A percentile compares a stretch with the other conserved stretches of the same genome.
phyloP scores from a whole-genome alignment of 2,888 invertebrate species.

The Tinea semifulvella region DNA sequence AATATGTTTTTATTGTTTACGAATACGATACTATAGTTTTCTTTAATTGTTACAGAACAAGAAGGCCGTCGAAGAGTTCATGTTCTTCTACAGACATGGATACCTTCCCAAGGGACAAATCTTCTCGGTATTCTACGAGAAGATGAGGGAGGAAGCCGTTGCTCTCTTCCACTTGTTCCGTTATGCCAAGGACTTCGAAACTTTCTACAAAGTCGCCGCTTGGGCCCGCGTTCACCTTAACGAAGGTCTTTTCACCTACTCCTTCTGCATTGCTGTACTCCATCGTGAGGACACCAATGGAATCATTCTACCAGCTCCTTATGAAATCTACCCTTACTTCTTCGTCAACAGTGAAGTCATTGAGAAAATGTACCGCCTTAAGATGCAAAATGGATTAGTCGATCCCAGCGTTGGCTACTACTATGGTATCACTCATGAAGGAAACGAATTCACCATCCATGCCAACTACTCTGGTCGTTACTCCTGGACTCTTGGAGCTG shows the following conservation, averaged over 20 bases:
- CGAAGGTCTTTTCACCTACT: slow-evolving; percentile 70
- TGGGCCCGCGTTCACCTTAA: slow-evolving; percentile 68
- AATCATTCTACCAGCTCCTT: slow-evolving; percentile 71
- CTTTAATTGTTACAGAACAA: slow-evolving; percentile 37
- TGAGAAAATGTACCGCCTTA: slow-evolving; percentile 43
- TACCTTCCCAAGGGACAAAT: slow-evolving; percentile 54
- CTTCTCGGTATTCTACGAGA: slow-evolving; percentile 59
- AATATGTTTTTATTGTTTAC: neutral
- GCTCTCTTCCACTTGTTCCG: slow-evolving; percentile 65
- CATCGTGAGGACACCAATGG: slow-evolving; percentile 67
- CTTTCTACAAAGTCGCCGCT: slow-evolving; percentile 67
- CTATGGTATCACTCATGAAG: slow-evolving; percentile 45
- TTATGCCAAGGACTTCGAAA: slow-evolving; percentile 68
- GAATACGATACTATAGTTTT: neutral
- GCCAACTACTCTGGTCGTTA: slow-evolving; percentile 68
- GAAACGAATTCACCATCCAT: slow-evolving; percentile 54
- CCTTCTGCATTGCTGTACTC: slow-evolving; percentile 65
- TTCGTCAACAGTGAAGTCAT: slow-evolving; percentile 70
- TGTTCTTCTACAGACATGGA: slow-evolving; percentile 43
- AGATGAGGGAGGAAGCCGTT: slow-evolving; percentile 53
- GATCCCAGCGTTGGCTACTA: slow-evolving; percentile 35
- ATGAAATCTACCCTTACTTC: slow-evolving; percentile 72
- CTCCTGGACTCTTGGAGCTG: slow-evolving; percentile 57
- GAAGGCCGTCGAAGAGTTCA: slow-evolving; percentile 49
- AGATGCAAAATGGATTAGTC: slow-evolving; percentile 40